Percentiles rank a stretch among this genome's conserved stretches.
Evolutionary conservation across 2,888 invertebrate genomes (phyloP).

Genomic region (Chirona hameri): DNA sequence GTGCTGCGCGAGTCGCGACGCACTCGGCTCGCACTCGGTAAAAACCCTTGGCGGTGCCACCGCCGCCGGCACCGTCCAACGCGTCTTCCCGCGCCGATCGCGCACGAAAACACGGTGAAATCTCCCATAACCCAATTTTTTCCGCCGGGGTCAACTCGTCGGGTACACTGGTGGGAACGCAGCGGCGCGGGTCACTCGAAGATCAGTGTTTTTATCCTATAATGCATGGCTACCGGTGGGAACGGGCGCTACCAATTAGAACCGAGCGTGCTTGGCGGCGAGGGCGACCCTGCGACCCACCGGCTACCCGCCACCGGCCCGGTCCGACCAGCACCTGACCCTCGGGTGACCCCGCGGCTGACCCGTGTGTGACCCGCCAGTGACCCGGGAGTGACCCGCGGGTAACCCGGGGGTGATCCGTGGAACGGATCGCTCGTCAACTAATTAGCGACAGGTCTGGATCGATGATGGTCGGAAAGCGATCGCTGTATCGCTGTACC

Average conservation of each 20-base stretch:
- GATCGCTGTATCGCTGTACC: neutral
- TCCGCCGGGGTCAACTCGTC: neutral
- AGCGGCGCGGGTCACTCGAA: neutral
- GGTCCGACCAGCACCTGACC: neutral
- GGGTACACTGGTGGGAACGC: neutral
- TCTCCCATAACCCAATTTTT: constrained; percentile 29
- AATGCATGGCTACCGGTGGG: constrained; percentile 26
- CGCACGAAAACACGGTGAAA: constrained; percentile 28
- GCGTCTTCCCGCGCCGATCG: neutral
- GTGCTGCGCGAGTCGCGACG: neutral
- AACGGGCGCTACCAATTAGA: neutral
- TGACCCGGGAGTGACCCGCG: neutral
- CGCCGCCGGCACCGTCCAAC: neutral
- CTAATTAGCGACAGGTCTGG: constrained; percentile 3
- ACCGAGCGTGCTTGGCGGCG: neutral
- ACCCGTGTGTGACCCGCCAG: neutral
- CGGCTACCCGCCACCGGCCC: too few relatives aligned
- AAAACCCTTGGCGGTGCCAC: neutral
- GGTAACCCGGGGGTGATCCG: neutral
- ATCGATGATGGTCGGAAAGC: neutral
- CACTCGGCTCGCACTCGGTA: neutral
- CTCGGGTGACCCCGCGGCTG: neutral
- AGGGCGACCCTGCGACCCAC: neutral
- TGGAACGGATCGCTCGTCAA: neutral
- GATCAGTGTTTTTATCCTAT: constrained; percentile 27